phyloP scores from a whole-genome alignment of 1,140 invertebrate species.

The Hypsibius dujardini region DNA sequence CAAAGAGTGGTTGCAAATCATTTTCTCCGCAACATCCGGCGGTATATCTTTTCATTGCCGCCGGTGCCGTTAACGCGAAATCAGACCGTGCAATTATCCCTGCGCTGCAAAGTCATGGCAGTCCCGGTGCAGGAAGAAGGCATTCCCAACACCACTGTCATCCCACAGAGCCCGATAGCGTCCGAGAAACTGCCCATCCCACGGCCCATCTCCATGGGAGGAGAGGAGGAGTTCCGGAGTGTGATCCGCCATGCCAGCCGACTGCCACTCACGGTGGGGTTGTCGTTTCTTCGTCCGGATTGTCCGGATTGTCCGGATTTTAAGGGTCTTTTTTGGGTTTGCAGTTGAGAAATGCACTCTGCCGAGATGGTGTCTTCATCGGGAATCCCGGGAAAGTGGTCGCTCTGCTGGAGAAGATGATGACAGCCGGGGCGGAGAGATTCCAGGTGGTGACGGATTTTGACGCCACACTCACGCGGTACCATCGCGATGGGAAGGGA shows the following conservation, averaged over 20 bases:
- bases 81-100: no score
- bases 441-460: slow-evolving; percentile 17
- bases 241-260: background rate
- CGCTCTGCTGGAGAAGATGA: background rate
- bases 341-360: background rate
- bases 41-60: no score
- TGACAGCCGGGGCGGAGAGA: background rate
- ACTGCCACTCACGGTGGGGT: background rate
- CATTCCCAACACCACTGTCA: no score
- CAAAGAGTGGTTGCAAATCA: no score
- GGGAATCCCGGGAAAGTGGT: background rate
- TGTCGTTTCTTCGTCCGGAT: background rate
- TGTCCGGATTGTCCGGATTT: background rate
- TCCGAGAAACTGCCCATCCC: background rate
- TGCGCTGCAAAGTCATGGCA: no score
- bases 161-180: no score
- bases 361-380: background rate
- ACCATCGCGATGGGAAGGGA: background rate
- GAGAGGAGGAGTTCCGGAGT: background rate
- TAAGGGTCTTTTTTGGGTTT: background rate
- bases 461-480: background rate
- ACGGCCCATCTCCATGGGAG: slow-evolving; percentile 11
- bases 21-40: no score
- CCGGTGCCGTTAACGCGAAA: no score
- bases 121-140: no score